A percentile compares a stretch with the other conserved stretches of the same genome.
These are phyloP conservation scores for Orthosia incerta DNA, from an alignment of 2,888 invertebrate genomes.

Conservation along the genomic window DNA sequence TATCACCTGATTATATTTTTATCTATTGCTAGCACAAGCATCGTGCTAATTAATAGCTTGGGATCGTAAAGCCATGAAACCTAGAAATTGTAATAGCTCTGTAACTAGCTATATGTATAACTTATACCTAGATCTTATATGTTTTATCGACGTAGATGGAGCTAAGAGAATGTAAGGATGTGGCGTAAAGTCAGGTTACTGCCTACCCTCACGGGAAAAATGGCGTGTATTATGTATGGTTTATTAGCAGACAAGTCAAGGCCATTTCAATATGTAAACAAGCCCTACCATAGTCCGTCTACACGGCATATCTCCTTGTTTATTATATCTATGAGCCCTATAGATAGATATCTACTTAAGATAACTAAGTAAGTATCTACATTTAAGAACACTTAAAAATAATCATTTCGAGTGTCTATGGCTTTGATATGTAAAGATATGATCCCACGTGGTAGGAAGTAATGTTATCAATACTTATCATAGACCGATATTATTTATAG, in stretches of 20 bases:
- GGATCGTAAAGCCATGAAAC: not conserved
- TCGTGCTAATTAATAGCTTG: not conserved
- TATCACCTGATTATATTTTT: not conserved
- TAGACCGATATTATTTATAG: constrained; percentile 6
- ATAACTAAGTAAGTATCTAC: constrained; percentile 8
- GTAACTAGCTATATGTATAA: too few relatives aligned
- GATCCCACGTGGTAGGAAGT: constrained; percentile 22
- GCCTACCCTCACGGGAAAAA: not conserved
- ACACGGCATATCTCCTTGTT: too few relatives aligned
- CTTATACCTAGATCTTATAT: too few relatives aligned
- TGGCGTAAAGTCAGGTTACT: too few relatives aligned
- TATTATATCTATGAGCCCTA: too few relatives aligned
- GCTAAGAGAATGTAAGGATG: too few relatives aligned
- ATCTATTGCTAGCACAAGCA: not conserved
- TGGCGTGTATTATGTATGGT: not conserved
- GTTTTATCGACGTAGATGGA: too few relatives aligned
- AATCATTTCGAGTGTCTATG: constrained; percentile 32
- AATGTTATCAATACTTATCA: constrained; percentile 29
- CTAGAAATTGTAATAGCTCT: not conserved
- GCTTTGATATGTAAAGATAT: not conserved
- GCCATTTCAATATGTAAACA: constrained; percentile 11
- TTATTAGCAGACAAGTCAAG: constrained; percentile 22
- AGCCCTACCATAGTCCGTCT: too few relatives aligned
- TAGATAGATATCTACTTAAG: not conserved
- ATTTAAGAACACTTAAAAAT: constrained; percentile 15